Base-by-base conservation (phyloP, 2,888 invertebrate species). In the Chymomyza amoena region DNA sequence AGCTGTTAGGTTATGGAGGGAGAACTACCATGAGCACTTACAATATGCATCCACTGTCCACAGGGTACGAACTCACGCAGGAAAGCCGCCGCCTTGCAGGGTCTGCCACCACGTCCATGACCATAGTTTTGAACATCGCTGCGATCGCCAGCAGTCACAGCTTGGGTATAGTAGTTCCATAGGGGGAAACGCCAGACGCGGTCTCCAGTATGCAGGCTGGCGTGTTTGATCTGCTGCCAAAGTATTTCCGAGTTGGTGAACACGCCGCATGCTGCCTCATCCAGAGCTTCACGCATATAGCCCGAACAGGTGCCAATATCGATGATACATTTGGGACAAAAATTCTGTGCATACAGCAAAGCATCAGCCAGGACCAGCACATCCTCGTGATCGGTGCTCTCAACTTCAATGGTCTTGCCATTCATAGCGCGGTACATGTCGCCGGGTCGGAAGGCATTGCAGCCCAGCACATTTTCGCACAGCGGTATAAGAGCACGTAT, bases 141-240 rank as follows among this genome's bases (percentile, higher is more conserved):
- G 93, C 93, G 64, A 93, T 93, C 59, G 92, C 93, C 75, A 1
- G 54, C 32, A 3, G 75, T 76, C 32, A 54, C 18, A 6, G 18
- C 16, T 3, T 54, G 7, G 54, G 16, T 93, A 89, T 95, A 96
- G 88, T 94, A 94, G 59, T 94, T 92, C 93, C 95, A 96, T 13
- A 96, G 90, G 0, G 96, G 96, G 93, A 96, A 94, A 66, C 96
- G 92, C 96, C 96, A 96, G 2, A 96, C 93, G 45, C 96, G 91
- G 89, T 96, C 96, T 0, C 96, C 96, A 0, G 95, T 95, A 73
- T 93, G 93, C 78, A 93, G 92, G 52, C 95, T 94, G 6, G 96
- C 95, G 76, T 93, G 91, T 77, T 94, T 93, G 80, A 96, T 91
- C 60, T 77, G 75, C 70, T 32, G 32, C 32, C 32, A 32, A 1